phyloP scores from a whole-genome alignment of 2,888 invertebrate species.

The Himalopsyche tibetana region DNA sequence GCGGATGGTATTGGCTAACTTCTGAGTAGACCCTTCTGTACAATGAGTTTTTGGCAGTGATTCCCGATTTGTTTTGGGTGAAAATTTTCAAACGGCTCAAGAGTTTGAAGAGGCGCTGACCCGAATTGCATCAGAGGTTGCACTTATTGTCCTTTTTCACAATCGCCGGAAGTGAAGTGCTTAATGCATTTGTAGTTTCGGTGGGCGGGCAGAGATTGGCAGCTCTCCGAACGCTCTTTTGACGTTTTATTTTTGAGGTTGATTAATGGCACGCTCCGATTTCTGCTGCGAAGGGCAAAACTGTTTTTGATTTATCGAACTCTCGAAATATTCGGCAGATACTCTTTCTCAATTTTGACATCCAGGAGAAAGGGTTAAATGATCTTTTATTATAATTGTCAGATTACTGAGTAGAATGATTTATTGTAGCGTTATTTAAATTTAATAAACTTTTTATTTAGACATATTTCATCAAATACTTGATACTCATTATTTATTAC shows the following conservation, averaged over 20 bases:
- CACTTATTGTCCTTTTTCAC: neutral
- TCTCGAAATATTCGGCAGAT: conserved; percentile 5
- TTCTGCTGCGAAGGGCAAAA: conserved; percentile 15
- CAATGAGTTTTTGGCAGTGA: conserved; percentile 74
- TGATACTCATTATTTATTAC: neutral
- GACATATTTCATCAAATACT: conserved; percentile 19
- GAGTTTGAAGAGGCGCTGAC: conserved; percentile 58
- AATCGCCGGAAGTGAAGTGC: conserved; percentile 35
- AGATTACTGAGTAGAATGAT: neutral
- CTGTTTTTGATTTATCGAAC: conserved; percentile 26
- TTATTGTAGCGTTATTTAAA: neutral
- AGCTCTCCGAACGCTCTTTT: conserved; percentile 25
- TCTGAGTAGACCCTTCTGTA: conserved; percentile 48
- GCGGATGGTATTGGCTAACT: neutral
- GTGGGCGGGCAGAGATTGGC: conserved; percentile 44
- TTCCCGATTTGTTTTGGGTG: conserved; percentile 77
- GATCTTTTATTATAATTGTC: conserved; percentile 25
- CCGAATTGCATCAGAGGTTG: conserved; percentile 59
- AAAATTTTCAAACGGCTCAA: conserved; percentile 47
- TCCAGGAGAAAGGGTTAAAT: conserved; percentile 18
- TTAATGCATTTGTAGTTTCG: conserved; percentile 53
- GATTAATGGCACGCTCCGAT: conserved; percentile 23
- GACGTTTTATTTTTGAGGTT: conserved; percentile 28
- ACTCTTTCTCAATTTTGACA: conserved; percentile 26
- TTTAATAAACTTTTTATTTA: conserved; percentile 1